Base-by-base conservation (phyloP, 1,140 invertebrate species). In the Metaphire vulgaris region DNA sequence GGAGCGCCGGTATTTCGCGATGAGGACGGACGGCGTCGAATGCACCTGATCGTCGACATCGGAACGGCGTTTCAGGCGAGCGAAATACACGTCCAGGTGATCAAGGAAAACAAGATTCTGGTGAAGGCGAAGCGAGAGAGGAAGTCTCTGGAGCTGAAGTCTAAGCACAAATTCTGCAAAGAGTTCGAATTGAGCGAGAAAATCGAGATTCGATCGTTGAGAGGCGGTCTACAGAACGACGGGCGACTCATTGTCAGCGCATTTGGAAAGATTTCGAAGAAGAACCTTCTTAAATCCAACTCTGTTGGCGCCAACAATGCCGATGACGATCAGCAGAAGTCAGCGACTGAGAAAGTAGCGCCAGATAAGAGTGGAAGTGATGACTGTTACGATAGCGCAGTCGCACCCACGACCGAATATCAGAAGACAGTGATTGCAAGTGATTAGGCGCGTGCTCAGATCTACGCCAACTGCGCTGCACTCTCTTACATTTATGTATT, bases 51-150 rank as follows among this genome's bases (percentile, higher is more conserved):
- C 28, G 64, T 78, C 66, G 77, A 78, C 68, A 71, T 78, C 28
- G 77, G 77, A 33, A 33, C 33, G 16, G 34, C 34, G 30, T 78
- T 78, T 74, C 67, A 75, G 69, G 73, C 77, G 66, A 74, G 74
- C 73, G 77, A 78, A n/a, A 69, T 78, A 21, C 76, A 68, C 64
- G 77, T 78, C 34, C 72, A 73, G 72, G 72, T 73, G 12, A 74
- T 78, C 29, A 78, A 78, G 68, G 77, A 78, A 32, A 78, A 78
- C 34, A 56, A 67, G 41, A 78, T 78, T 28, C 66, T 33, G 68
- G 72, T 78, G 15, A 74, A 74, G 69, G 77, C 77, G n/a, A 78
- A 78, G 69, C 68, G 74, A 41, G 77, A 78, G 56, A 68, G 71
- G 41, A 66, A 69, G 41, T 76, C 77, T 15, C 33, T 74, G 6